Conservation (phyloP, 2,797 vertebrate genomes). For the Anolis apletophallus region DNA sequence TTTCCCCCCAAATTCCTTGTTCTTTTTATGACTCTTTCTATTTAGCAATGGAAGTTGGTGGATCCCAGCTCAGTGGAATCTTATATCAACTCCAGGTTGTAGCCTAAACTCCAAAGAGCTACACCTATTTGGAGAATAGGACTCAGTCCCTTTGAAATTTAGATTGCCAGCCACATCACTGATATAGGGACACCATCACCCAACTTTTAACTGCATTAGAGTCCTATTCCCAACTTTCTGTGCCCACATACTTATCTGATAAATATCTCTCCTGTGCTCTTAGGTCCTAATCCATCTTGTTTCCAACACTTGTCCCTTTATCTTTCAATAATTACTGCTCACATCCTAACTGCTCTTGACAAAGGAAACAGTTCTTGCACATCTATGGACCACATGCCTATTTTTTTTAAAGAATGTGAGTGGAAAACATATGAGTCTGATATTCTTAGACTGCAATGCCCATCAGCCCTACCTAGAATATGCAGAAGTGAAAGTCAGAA, state of each 20-base stretch:
- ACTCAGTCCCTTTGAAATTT: too few species aligned
- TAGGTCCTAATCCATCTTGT: not conserved
- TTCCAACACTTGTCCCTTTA: not conserved
- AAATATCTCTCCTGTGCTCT: not conserved
- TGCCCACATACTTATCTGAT: not conserved
- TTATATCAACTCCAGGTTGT: too few species aligned
- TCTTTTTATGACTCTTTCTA: not conserved
- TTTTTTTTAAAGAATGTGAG: not conserved
- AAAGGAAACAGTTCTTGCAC: not conserved
- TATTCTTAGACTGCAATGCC: not conserved
- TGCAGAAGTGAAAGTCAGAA: not conserved
- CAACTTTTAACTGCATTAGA: too few species aligned
- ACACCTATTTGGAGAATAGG: too few species aligned
- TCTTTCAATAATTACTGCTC: not conserved
- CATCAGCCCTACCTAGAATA: not conserved
- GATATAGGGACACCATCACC: too few species aligned
- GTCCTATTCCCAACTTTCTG: not conserved
- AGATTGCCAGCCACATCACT: too few species aligned
- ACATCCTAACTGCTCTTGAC: too few species aligned
- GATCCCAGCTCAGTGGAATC: too few species aligned
- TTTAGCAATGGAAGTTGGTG: not conserved
- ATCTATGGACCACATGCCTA: not conserved
- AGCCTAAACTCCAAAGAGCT: too few species aligned
- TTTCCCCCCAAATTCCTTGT: not conserved
- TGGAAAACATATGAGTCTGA: not conserved